A percentile compares a stretch with the other conserved stretches of the same genome.
Evolutionary conservation across 2,797 vertebrate species (phyloP).

Genomic region (Gouania willdenowi): DNA sequence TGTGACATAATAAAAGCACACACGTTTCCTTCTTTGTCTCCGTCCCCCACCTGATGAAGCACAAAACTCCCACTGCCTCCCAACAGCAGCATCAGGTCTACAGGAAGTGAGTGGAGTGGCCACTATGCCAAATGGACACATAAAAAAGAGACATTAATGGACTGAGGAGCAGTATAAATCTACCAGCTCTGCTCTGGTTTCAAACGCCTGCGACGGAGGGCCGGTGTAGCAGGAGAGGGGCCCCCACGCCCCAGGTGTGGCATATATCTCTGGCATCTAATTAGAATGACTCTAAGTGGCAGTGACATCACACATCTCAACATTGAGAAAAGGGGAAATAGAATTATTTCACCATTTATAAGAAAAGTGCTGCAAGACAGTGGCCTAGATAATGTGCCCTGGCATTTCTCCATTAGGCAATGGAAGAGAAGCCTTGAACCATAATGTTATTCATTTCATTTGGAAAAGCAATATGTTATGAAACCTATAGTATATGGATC

Average conservation of each 20-base stretch:
- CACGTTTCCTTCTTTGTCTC: not conserved
- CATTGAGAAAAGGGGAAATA: constrained; percentile 22
- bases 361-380: constrained; percentile 9
- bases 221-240: constrained; percentile 18
- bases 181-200: constrained; percentile 15
- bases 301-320: constrained; percentile 44
- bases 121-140: constrained; percentile 63
- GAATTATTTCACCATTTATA: constrained; percentile 49
- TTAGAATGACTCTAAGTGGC: constrained; percentile 50
- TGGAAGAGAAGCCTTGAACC: too few species aligned
- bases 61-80: constrained; percentile 20
- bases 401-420: constrained; percentile 21
- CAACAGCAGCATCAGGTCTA: constrained; percentile 37
- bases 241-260: constrained; percentile 42
- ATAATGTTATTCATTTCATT: too few species aligned
- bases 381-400: constrained; percentile 5
- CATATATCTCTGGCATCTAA: constrained; percentile 49
- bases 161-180: constrained; percentile 57
- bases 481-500: too few species aligned
- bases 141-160: constrained; percentile 67
- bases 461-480: too few species aligned
- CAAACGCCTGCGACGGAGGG: constrained; percentile 24
- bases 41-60: constrained; percentile 23
- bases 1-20: not conserved
- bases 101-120: constrained; percentile 47